Conservation (phyloP, 2,797 vertebrate genomes). For the Acipenser ruthenus region DNA sequence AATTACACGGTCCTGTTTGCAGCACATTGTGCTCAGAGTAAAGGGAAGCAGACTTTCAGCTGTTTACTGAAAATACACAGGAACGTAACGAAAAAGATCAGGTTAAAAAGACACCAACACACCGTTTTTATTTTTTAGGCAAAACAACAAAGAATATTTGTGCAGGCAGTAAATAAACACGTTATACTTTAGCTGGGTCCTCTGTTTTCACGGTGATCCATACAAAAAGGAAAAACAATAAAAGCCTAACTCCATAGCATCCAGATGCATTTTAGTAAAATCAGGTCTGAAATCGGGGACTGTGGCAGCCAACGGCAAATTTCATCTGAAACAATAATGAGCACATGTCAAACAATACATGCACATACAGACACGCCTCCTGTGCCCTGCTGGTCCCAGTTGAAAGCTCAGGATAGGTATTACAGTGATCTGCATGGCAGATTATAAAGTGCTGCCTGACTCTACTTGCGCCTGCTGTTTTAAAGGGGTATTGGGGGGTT, state of each 20-base stretch:
- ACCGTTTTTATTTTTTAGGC: constrained; percentile 55
- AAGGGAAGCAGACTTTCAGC: constrained; percentile 78
- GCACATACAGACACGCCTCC: background rate
- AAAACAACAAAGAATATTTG: constrained; percentile 57
- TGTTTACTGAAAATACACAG: constrained; percentile 80
- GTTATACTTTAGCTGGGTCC: constrained; percentile 64
- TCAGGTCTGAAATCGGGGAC: constrained; percentile 6
- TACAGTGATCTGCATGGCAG: too few species aligned
- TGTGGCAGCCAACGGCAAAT: constrained; percentile 17
- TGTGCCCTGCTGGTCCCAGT: too few species aligned
- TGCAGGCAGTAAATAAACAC: constrained; percentile 24
- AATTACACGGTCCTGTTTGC: constrained; percentile 66
- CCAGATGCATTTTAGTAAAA: constrained; percentile 15
- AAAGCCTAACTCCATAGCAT: constrained; percentile 22
- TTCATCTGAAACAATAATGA: constrained; percentile 16
- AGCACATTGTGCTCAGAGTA: constrained; percentile 86
- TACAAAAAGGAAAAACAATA: constrained; percentile 12
- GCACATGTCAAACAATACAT: background rate
- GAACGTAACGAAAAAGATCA: constrained; percentile 71
- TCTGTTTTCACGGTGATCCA: constrained; percentile 44
- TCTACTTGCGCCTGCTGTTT: too few species aligned
- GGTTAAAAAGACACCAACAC: constrained; percentile 80
- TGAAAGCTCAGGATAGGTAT: too few species aligned
- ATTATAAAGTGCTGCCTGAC: too few species aligned
- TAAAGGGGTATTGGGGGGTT: too few species aligned